Conservation (phyloP, 2,888 invertebrate genomes). For the Xylocampa areola region DNA sequence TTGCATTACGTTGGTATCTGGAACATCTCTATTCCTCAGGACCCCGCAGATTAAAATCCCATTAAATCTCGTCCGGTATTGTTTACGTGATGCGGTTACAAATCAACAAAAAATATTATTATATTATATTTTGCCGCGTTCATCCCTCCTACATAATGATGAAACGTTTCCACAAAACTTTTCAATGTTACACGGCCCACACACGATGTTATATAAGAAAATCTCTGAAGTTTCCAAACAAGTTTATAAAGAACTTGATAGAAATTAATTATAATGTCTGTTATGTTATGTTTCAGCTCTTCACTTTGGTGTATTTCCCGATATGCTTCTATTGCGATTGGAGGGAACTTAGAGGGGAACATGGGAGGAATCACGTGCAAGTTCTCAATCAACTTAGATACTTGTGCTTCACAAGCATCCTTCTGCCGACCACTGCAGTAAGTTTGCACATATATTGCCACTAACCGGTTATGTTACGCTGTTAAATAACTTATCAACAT, state of each 20-base stretch:
- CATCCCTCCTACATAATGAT: constrained; percentile 14
- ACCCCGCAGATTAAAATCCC: constrained; percentile 48
- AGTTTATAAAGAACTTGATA: constrained; percentile 6
- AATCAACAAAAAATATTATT: constrained; percentile 44
- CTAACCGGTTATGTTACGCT: constrained; percentile 28
- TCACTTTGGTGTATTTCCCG: constrained; percentile 71
- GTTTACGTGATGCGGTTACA: constrained; percentile 44
- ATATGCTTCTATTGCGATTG: constrained; percentile 78
- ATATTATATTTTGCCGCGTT: constrained; percentile 30
- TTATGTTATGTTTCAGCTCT: constrained; percentile 68
- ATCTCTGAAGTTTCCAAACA: constrained; percentile 27
- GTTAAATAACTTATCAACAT: constrained; percentile 22
- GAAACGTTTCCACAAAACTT: constrained; percentile 34
- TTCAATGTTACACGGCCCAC: constrained; percentile 10
- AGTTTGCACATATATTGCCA: constrained; percentile 57
- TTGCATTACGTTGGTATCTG: constrained; percentile 5
- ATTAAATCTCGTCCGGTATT: constrained; percentile 52
- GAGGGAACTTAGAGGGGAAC: constrained; percentile 67
- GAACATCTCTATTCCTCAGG: constrained; percentile 33
- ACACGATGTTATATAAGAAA: constrained; percentile 23
- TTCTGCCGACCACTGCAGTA: constrained; percentile 78
- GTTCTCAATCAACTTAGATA: constrained; percentile 70
- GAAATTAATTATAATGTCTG: constrained; percentile 29
- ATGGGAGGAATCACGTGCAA: constrained; percentile 60
- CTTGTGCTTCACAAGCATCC: constrained; percentile 74